These are phyloP conservation scores for Carollia perspicillata DNA, from an alignment of 2,113 vertebrate species.

Conservation along the genomic window DNA sequence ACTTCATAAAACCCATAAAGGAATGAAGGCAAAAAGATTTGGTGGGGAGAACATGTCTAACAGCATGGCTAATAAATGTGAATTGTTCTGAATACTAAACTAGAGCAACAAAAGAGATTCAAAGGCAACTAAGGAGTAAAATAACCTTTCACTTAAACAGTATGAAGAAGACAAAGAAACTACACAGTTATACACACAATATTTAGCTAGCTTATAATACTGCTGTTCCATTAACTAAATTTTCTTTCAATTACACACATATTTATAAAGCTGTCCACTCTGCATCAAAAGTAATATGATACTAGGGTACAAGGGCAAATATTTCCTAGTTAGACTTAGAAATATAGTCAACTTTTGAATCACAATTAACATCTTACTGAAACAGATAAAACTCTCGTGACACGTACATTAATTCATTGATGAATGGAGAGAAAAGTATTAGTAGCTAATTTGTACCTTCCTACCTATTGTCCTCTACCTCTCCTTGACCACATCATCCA, in stretches of 20 bases:
- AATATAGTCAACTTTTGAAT: background rate
- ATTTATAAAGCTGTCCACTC: constrained; percentile 1
- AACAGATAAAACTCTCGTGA: constrained; percentile 10
- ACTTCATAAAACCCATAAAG: background rate
- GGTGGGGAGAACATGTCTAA: background rate
- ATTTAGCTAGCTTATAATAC: background rate
- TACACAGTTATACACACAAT: background rate
- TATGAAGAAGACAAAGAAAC: constrained; percentile 15
- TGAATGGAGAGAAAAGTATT: constrained; percentile 33
- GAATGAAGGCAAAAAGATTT: background rate
- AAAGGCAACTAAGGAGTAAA: background rate
- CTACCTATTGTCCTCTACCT: constrained; percentile 28
- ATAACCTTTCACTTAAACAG: background rate
- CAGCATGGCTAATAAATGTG: background rate
- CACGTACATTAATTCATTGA: constrained; percentile 35
- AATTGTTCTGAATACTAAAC: background rate
- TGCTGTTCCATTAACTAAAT: constrained; percentile 8
- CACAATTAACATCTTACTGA: constrained; percentile 47
- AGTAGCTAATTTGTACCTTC: constrained; percentile 25
- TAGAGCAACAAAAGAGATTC: background rate
- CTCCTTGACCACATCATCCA: constrained; percentile 24
- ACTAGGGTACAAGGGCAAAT: background rate
- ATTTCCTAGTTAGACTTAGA: constrained; percentile 32
- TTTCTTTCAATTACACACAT: background rate
- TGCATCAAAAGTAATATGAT: background rate